These are phyloP conservation scores for Oxygymnocypris stewartii DNA, from an alignment of 2,113 vertebrate genomes.

Conservation along the genomic window DNA sequence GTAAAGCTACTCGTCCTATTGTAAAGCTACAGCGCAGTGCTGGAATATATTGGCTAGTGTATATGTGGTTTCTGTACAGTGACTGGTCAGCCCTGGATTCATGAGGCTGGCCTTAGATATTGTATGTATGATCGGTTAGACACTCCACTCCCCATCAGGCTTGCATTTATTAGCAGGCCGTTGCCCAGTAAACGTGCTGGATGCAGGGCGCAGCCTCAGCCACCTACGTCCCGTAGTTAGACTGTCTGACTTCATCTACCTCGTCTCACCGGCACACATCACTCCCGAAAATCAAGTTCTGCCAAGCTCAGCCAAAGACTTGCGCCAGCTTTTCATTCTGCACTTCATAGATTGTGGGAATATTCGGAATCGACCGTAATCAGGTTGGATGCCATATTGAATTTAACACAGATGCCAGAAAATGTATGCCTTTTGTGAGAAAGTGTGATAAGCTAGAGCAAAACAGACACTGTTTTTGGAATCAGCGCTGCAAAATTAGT, in stretches of 20 bases:
- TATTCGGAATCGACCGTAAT: not conserved
- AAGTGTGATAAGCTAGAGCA: not conserved
- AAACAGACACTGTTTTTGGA: not conserved
- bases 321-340: not conserved
- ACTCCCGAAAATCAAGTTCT: not conserved
- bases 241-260: slow-evolving; percentile 42
- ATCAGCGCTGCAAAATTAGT: too few relatives aligned
- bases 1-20: slow-evolving; percentile 42
- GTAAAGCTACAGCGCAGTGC: slow-evolving; percentile 38
- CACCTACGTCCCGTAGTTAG: too few relatives aligned
- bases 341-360: not conserved
- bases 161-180: not conserved
- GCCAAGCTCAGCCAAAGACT: slow-evolving; percentile 3
- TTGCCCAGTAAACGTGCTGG: not conserved
- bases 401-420: not conserved
- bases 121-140: not conserved
- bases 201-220: not conserved
- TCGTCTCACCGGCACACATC: slow-evolving; percentile 32
- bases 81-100: slow-evolving; percentile 25
- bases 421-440: not conserved
- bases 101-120: slow-evolving; percentile 32
- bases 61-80: slow-evolving; percentile 48
- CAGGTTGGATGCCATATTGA: not conserved
- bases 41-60: slow-evolving; percentile 39
- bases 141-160: not conserved